Percentiles rank a stretch among this genome's conserved stretches.
These are phyloP conservation scores for Brachynemurus nebulosus DNA, from an alignment of 2,888 invertebrate species.

Conservation along the genomic window DNA sequence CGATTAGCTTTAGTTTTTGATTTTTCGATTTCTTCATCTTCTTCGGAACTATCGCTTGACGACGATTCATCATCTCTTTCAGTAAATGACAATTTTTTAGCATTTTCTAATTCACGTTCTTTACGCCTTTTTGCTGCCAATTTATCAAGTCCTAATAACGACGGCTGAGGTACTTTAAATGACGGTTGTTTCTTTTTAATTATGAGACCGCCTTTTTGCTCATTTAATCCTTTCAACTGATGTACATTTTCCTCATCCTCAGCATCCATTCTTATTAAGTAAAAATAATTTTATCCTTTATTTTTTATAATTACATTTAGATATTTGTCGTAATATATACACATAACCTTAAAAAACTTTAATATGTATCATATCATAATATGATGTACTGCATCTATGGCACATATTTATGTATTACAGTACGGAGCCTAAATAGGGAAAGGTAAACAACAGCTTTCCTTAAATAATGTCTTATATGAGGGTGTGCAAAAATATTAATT, in stretches of 20 bases:
- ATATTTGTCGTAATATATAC: too few species aligned
- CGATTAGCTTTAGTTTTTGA: constrained; percentile 30
- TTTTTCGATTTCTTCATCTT: constrained; percentile 28
- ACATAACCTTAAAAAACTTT: too few species aligned
- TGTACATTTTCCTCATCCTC: constrained; percentile 45
- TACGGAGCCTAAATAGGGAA: too few species aligned
- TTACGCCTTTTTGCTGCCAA: constrained; percentile 62
- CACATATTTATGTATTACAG: too few species aligned
- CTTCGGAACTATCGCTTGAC: constrained; percentile 19
- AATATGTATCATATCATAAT: too few species aligned
- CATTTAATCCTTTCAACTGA: constrained; percentile 53
- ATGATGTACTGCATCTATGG: too few species aligned
- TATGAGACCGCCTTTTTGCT: constrained; percentile 53
- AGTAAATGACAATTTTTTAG: constrained; percentile 52
- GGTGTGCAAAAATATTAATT: too few species aligned
- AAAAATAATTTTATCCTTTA: too few species aligned
- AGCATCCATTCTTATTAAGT: constrained; percentile 6
- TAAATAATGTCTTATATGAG: too few species aligned
- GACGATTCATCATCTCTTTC: constrained; percentile 32
- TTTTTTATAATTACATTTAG: too few species aligned
- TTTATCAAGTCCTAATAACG: constrained; percentile 71
- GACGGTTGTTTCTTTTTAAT: constrained; percentile 54
- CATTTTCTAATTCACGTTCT: constrained; percentile 40
- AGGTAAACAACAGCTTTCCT: too few species aligned
- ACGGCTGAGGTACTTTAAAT: constrained; percentile 64